Evolutionary conservation across 2,113 vertebrate species (phyloP), one percentile per base, ranked within the genome.

Genomic region (Ploceus nigricollis): DNA sequence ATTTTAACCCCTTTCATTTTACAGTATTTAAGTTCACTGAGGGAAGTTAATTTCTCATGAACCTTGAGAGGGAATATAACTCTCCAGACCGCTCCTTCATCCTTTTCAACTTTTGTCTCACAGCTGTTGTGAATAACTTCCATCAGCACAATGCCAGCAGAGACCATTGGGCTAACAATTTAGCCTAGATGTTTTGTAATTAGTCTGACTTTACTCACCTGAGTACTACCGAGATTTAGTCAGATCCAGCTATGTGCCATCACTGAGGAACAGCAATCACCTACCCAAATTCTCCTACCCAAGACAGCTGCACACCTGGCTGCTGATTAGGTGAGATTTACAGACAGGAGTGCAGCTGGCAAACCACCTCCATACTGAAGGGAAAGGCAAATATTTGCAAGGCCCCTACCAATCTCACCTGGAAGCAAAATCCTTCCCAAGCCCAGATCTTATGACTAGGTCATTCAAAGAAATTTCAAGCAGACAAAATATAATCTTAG

Each of bases 21-120:
- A 17, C 1, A 0, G 4, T 2, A 37, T 7, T 57, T 65, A 80
- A 45, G 30, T 3, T 11, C 1, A 4, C 47, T 16, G 2, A 51
- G 15, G 1, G 24, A 44, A 64, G 13, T 1, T 5, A 3, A 75
- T 6, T 3, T 27, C 37, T 50, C 4, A 12, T 2, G 7, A 16
- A 0, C 9, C 23, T 61, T 17, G 6, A 53, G 9, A 1, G 0
- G 1, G 12, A 68, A 27, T 14, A 54, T 17, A 82, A 17, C 6
- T 13, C 57, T 31, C 2, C 7, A 63, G 9, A 48, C 23, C 13
- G 3, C 18, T 3, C 6, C 13, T 25, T 42, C 50, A 35, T 7
- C 6, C 15, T 65, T 82, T 69, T 13, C 12, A 77, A 7, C 21
- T 22, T 64, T 54, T 64, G 44, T 35, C 20, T 76, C 61, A 47